These are phyloP conservation scores for Aricia agestis DNA, from an alignment of 1,140 invertebrate genomes.

Conservation along the genomic window DNA sequence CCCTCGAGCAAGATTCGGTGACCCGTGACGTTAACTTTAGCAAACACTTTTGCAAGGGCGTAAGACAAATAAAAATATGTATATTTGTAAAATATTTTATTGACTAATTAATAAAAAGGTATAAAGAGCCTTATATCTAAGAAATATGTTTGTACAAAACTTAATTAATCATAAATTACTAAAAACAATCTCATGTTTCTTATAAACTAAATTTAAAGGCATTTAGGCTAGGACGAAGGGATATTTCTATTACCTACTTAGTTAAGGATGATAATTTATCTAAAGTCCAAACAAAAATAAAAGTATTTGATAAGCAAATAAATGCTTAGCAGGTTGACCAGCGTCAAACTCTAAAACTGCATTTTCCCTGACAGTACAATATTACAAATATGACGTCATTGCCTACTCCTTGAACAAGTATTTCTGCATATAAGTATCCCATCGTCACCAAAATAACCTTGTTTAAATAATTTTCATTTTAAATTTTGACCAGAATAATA, in stretches of 20 bases:
- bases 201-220: background rate
- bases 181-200: slow-evolving; percentile 9
- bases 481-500: background rate
- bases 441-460: background rate
- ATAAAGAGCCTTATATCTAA: background rate
- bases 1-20: too few species aligned
- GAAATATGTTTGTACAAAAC: slow-evolving; percentile 16
- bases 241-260: background rate
- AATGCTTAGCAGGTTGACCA: too few species aligned
- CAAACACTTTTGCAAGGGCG: too few species aligned
- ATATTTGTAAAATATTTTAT: background rate
- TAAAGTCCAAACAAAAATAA: too few species aligned
- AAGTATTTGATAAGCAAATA: too few species aligned
- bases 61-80: background rate
- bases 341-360: too few species aligned
- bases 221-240: background rate
- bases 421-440: background rate
- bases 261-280: too few species aligned
- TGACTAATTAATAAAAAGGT: background rate
- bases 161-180: slow-evolving; percentile 15
- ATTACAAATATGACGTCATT: background rate
- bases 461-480: background rate
- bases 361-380: too few species aligned
- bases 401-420: background rate
- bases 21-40: too few species aligned